Evolutionary conservation across 1,140 invertebrate genomes (phyloP), one percentile per base, ranked within the genome.

Genomic region (Pogonognathellus flavescens): DNA sequence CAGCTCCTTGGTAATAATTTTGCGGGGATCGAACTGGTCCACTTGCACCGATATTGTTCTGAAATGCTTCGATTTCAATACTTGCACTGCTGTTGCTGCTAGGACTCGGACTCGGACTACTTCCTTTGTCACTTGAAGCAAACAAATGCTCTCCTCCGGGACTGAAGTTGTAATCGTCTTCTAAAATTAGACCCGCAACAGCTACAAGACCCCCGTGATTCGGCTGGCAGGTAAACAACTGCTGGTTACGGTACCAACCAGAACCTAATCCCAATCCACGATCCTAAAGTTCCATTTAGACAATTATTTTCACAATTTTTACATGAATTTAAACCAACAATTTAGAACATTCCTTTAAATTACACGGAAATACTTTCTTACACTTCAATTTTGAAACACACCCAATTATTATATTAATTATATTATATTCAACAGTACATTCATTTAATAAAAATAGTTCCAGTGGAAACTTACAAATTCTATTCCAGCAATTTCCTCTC

Each of bases 171-270:
- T 88, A 88, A 62, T 92, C 91, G n/a, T 91, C 90, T 85, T 91
- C 92, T 88, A 92, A 91, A 80, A 93, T 91, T 7, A 93, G 89
- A 14, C 91, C 92, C 50, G 91, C 90, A 4, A 92, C 90, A 16
- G 93, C 92, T n/a, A 93, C 92, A 14, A 93, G 89, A 6, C 93
- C 92, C 0, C 93, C 93, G 90, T 93, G 92, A 84, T 92, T 91
- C 20, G 91, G 90, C 88, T 91, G 90, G 20, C 93, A 91, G 52
- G 89, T 90, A 89, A 94, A 94, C 62, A 94, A 88, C 85, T 92
- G 89, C 52, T 93, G 91, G 66, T 84, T 82, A n/a, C 83, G 80
- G 41, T 87, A 87, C 85, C 91, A 90, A n/a, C 88, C 88, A 57
- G 88, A 88, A 50, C 88, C 88, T 14, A 86, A 80, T 57, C 89